Evolutionary conservation across 2,888 invertebrate genomes (phyloP), one percentile per base, ranked within the genome.

Genomic region (Schrankia costaestrigalis): DNA sequence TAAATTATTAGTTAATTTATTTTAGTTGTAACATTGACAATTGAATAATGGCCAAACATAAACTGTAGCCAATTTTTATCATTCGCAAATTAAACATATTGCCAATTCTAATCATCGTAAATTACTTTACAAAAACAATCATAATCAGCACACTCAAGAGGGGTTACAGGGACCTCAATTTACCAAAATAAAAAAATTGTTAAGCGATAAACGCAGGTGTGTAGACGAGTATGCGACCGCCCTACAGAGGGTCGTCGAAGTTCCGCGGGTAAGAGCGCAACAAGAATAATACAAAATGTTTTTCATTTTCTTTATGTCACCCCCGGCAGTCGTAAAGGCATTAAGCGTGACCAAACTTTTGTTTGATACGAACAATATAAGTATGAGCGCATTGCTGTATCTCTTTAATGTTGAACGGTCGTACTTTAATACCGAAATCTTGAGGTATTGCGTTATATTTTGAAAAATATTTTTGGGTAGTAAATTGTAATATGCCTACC

Each of bases 231-330:
- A 47, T 68, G 67, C 37, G 44, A 44, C 46, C 57, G 40, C 63
- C 81, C 71, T 78, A 68, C 46, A 46, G 76, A 73, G 78, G 79
- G 78, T 77, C 66, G 82, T 71, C 70, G 69, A 83, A 84, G 79
- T 83, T 82, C 71, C 78, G 77, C 80, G 82, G 72, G 74, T 70
- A 82, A 84, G 78, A 81, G 84, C 86, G 81, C 87, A 88, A 87
- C 87, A 89, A 89, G 89, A 89, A 89, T 89, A 89, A 89, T 87
- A 89, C 87, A 89, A 88, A 91, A 92, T 93, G 93, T 93, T 93
- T 93, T 94, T 93, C 93, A 94, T 94, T 94, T 93, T 93, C 93
- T 93, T 93, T 93, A 93, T 93, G 92, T 93, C 91, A 93, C 93
- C 93, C 93, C 83, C 90, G 93, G 90, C 90, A 91, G 91, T 92